Evolutionary conservation across 2,797 vertebrate genomes (phyloP).

Genomic region (Pyrocephalus nanus): DNA sequence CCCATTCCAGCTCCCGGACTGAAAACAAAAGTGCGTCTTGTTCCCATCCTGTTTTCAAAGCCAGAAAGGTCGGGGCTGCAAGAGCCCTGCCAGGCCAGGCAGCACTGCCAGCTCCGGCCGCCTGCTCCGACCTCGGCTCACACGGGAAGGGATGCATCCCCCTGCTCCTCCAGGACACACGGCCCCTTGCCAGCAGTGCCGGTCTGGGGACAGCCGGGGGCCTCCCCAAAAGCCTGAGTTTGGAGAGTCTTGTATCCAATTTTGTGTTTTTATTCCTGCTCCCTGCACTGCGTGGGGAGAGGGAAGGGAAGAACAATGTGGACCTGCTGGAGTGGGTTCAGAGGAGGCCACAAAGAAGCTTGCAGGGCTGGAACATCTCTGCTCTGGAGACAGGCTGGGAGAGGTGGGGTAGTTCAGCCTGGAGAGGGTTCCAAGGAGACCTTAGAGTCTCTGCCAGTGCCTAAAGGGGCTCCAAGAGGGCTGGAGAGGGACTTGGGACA

Average conservation of each 20-base stretch:
- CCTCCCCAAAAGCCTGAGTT: not conserved
- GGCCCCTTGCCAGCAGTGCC: fast-evolving
- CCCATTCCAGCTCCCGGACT: not conserved
- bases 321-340: not conserved
- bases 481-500: not conserved
- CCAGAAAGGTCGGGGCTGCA: not conserved
- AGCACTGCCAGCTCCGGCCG: not conserved
- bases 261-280: not conserved
- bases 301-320: not conserved
- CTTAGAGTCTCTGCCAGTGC: not conserved
- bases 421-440: not conserved
- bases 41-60: constrained; percentile 41
- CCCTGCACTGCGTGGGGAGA: not conserved
- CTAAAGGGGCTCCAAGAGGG: not conserved
- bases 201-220: fast-evolving
- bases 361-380: not conserved
- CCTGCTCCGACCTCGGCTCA: not conserved
- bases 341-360: not conserved
- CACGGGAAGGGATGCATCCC: fast-evolving
- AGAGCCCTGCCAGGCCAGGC: not conserved
- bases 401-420: not conserved
- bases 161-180: not conserved
- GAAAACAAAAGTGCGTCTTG: constrained; percentile 25
- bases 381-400: not conserved
- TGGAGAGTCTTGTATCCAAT: not conserved